Percentiles rank a stretch among this genome's conserved stretches.
These are phyloP conservation scores for Drosophila kokeensis DNA, from an alignment of 2,888 invertebrate species.

Conservation along the genomic window DNA sequence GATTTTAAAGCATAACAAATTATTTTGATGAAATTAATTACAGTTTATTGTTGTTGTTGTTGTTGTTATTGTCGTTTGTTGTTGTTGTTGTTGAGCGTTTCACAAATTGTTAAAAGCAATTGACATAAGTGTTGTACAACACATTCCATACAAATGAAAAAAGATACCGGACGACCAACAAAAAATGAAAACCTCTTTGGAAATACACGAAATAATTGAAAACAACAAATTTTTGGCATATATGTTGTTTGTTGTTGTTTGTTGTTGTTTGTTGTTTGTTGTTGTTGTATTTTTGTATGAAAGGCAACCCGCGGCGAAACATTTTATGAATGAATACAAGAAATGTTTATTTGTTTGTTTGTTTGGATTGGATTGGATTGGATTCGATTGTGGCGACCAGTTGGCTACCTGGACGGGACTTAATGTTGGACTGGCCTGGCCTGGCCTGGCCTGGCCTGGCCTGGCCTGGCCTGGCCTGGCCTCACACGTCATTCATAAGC, in stretches of 20 bases:
- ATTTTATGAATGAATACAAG: conserved; percentile 68
- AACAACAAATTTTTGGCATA: conserved; percentile 55
- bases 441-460: background rate
- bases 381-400: conserved; percentile 52
- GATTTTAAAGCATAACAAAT: conserved; percentile 15
- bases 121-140: conserved; percentile 44
- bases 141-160: conserved; percentile 29
- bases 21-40: conserved; percentile 11
- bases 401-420: conserved; percentile 66
- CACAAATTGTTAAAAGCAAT: conserved; percentile 49
- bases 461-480: conserved; percentile 27
- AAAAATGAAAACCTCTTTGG: conserved; percentile 14
- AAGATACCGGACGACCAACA: conserved; percentile 24
- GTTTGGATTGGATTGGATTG: background rate
- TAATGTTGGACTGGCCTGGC: background rate
- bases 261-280: background rate
- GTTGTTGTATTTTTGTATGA: background rate
- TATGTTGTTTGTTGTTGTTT: conserved; percentile 7
- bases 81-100: background rate
- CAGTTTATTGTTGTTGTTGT: background rate
- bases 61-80: background rate
- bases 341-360: conserved; percentile 28
- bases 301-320: conserved; percentile 47
- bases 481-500: conserved; percentile 79
- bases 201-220: conserved; percentile 57